Conservation (phyloP, 2,113 vertebrate genomes). For the Pogona vitticeps region DNA sequence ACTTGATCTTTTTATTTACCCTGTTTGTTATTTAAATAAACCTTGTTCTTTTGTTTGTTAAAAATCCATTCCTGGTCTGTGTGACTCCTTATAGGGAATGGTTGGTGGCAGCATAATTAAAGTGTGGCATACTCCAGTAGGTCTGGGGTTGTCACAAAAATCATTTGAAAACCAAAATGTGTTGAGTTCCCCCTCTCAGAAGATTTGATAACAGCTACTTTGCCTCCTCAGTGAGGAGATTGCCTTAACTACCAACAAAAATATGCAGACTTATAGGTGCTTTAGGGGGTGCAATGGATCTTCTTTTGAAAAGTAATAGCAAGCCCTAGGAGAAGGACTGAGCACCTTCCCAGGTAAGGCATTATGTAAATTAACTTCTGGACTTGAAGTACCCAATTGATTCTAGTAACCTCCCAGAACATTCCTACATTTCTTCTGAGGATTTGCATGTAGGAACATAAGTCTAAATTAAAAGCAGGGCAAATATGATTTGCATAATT, state of each 20-base stretch:
- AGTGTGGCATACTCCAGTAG: no score
- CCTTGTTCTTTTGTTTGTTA: no score
- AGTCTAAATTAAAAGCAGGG: constrained; percentile 34
- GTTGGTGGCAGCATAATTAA: no score
- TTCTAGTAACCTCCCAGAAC: constrained; percentile 15
- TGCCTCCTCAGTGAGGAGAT: constrained; percentile 22
- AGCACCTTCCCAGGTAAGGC: constrained; percentile 18
- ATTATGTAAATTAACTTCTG: constrained; percentile 60
- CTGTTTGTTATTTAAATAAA: no score
- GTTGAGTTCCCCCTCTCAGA: background rate
- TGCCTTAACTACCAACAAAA: constrained; percentile 51
- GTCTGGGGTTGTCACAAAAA: no score
- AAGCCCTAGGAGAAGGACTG: constrained; percentile 38
- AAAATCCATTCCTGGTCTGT: no score
- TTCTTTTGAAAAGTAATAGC: constrained; percentile 51
- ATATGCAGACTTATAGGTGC: constrained; percentile 55
- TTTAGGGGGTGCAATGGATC: constrained; percentile 65
- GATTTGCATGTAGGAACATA: background rate
- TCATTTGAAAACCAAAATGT: constrained; percentile 68
- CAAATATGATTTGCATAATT: background rate
- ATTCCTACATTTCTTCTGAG: constrained; percentile 10
- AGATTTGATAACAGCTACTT: constrained; percentile 6
- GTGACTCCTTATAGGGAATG: no score
- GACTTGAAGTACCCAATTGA: constrained; percentile 44
- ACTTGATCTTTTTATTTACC: no score